A percentile compares a stretch with the other conserved stretches of the same genome.
phyloP scores from a whole-genome alignment of 1,140 invertebrate species.

The Apis dorsata region DNA sequence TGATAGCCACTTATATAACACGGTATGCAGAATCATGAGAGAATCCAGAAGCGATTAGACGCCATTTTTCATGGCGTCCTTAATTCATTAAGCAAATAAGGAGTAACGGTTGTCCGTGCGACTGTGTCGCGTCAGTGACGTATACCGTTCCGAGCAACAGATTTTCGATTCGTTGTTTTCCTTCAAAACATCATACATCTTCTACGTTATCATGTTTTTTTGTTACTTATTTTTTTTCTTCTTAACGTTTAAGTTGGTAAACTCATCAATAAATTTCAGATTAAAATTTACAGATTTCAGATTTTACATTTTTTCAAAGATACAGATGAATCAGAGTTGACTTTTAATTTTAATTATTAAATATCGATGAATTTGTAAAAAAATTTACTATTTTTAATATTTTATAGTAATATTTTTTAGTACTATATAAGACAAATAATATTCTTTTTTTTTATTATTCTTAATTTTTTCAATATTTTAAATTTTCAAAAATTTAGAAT shows the following conservation, averaged over 20 bases:
- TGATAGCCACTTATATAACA: slow-evolving; percentile 42
- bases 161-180: slow-evolving; percentile 41
- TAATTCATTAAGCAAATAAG: slow-evolving; percentile 47
- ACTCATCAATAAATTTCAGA: no score
- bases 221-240: neutral
- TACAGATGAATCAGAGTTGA: no score
- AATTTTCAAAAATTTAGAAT: no score
- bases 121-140: neutral
- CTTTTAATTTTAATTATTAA: no score
- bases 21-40: slow-evolving; percentile 14
- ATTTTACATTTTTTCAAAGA: no score
- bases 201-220: neutral
- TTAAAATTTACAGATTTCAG: no score
- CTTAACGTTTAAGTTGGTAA: neutral
- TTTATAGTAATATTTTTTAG: no score
- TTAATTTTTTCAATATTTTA: no score
- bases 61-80: slow-evolving; percentile 47
- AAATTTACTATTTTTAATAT: no score
- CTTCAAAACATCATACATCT: neutral
- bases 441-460: no score
- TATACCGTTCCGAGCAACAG: slow-evolving; percentile 19
- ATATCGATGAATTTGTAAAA: no score
- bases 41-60: slow-evolving; percentile 46
- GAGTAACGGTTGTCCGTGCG: slow-evolving; percentile 27
- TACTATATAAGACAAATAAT: no score